phyloP scores from a whole-genome alignment of 1,140 invertebrate genomes.

The Drosophila sechellia region DNA sequence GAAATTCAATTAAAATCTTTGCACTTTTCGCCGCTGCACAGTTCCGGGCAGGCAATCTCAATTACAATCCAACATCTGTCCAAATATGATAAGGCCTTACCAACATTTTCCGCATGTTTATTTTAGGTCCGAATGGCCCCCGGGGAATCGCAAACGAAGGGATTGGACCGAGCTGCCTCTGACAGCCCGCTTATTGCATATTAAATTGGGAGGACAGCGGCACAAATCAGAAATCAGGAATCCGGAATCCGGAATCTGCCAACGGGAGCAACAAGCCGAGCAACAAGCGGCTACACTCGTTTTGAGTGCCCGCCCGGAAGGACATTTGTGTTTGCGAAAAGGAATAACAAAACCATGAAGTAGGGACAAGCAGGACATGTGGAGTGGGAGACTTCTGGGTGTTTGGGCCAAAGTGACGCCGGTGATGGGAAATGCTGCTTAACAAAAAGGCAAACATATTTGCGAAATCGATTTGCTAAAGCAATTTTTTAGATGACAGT shows the following conservation, averaged over 20 bases:
- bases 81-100: conserved; percentile 24
- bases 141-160: background rate
- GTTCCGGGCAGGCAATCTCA: conserved; percentile 12
- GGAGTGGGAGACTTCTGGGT: background rate
- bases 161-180: conserved; percentile 35
- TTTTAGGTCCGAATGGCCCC: conserved; percentile 25
- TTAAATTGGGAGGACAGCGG: conserved; percentile 47
- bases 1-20: conserved; percentile 57
- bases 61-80: conserved; percentile 52
- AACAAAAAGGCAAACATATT: conserved; percentile 11
- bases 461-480: background rate
- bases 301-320: conserved; percentile 56
- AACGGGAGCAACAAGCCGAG: conserved; percentile 16
- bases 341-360: conserved; percentile 45
- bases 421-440: conserved; percentile 19
- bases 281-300: conserved; percentile 52
- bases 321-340: conserved; percentile 45
- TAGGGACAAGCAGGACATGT: conserved; percentile 5
- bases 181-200: conserved; percentile 80
- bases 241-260: conserved; percentile 18
- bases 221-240: conserved; percentile 44
- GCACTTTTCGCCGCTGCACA: conserved; percentile 41
- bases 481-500: background rate
- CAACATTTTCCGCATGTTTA: conserved; percentile 33
- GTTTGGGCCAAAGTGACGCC: conserved; percentile 17